A percentile compares a stretch with the other conserved stretches of the same genome.
These are phyloP conservation scores for Dinomys branickii DNA, from an alignment of 2,113 vertebrate genomes.

Conservation along the genomic window DNA sequence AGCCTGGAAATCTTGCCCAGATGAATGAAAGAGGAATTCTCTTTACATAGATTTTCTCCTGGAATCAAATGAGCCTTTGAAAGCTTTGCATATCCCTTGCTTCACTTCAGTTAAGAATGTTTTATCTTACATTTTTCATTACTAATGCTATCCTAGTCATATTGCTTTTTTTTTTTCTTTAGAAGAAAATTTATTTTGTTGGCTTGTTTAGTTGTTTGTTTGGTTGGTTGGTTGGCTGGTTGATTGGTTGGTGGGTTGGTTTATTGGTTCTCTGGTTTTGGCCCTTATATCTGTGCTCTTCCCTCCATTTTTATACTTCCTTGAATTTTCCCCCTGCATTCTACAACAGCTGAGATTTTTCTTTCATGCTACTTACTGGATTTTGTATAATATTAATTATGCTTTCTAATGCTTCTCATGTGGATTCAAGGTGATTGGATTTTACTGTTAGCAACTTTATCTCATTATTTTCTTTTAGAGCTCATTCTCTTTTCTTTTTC, in stretches of 20 bases:
- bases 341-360: neutral
- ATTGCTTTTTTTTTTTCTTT: neutral
- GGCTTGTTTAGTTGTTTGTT: neutral
- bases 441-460: neutral
- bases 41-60: constrained; percentile 15
- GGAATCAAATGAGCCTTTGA: neutral
- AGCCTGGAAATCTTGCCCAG: neutral
- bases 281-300: neutral
- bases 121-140: neutral
- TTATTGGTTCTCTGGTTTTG: neutral
- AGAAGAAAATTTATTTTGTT: neutral
- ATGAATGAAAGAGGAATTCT: neutral
- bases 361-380: neutral
- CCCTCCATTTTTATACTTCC: neutral
- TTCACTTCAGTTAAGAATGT: neutral
- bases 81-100: neutral
- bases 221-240: neutral
- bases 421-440: neutral
- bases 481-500: neutral
- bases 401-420: neutral
- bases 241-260: neutral
- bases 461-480: neutral
- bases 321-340: neutral
- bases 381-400: neutral
- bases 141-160: neutral